These are phyloP conservation scores for Catotricha subobsoleta DNA, from an alignment of 2,888 invertebrate genomes.

Conservation along the genomic window DNA sequence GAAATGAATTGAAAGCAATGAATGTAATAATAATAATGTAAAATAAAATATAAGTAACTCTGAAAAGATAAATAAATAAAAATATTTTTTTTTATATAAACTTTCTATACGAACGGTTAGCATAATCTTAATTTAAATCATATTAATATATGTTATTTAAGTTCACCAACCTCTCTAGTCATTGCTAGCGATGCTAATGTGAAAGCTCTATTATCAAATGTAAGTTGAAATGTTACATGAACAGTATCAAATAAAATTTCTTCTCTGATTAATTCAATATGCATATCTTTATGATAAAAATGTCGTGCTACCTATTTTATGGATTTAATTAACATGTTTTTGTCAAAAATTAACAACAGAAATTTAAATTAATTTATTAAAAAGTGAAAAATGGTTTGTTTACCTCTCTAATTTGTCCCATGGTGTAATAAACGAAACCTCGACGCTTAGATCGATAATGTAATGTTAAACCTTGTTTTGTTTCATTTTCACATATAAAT, in stretches of 20 bases:
- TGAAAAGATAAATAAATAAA: too few species aligned
- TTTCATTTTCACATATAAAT: constrained; percentile 93
- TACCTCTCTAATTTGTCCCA: constrained; percentile 85
- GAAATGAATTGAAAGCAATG: too few species aligned
- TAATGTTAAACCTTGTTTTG: constrained; percentile 73
- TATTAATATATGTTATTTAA: too few species aligned
- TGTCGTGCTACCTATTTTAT: constrained; percentile 78
- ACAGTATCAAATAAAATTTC: constrained; percentile 77
- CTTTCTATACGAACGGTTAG: too few species aligned
- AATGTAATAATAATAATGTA: too few species aligned
- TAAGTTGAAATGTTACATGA: constrained; percentile 83
- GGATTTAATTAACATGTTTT: too few species aligned
- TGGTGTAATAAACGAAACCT: constrained; percentile 91
- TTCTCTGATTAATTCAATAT: constrained; percentile 75
- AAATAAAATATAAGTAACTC: too few species aligned
- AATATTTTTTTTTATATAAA: too few species aligned
- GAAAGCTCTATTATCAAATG: constrained; percentile 86
- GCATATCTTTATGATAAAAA: constrained; percentile 89
- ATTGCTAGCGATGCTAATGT: constrained; percentile 65
- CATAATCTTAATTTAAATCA: too few species aligned
- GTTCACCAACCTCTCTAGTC: constrained; percentile 71
- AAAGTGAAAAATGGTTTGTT: background rate
- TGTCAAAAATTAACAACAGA: constrained; percentile 5
- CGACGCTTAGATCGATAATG: constrained; percentile 86
- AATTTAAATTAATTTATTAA: background rate